Evolutionary conservation across 2,888 invertebrate genomes (phyloP).

Genomic region (Drosophila imparisetae): DNA sequence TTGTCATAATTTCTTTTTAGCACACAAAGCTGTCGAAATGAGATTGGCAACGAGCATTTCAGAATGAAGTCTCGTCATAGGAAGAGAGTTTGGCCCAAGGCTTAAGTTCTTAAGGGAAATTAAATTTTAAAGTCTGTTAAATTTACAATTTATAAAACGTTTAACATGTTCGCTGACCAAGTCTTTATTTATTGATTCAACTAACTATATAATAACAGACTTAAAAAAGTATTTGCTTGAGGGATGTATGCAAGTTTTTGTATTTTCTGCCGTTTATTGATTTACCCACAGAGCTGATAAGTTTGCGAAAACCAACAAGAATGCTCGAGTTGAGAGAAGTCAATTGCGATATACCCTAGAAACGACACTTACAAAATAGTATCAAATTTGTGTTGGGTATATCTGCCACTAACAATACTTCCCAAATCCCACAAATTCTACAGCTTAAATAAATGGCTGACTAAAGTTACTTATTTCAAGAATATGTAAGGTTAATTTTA

Average conservation of each 20-base stretch:
- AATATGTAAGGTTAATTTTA: background rate
- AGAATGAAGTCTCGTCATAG: background rate
- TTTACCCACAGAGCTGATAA: background rate
- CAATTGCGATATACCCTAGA: background rate
- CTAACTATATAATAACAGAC: background rate
- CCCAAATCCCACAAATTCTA: background rate
- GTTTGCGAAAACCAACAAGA: background rate
- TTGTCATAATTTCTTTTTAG: slow-evolving; percentile 70
- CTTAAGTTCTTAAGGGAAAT: background rate
- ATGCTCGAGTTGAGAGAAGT: no score
- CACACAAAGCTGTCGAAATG: slow-evolving; percentile 26
- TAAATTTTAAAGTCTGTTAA: background rate
- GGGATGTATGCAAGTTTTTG: background rate
- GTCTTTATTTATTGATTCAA: background rate
- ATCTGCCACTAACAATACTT: background rate
- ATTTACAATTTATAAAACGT: background rate
- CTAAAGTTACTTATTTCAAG: background rate
- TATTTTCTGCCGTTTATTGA: background rate
- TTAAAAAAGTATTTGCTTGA: background rate
- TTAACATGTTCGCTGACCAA: background rate
- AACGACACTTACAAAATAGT: no score
- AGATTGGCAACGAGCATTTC: background rate
- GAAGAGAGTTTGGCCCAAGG: background rate
- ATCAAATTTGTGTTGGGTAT: background rate
- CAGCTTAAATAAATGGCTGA: background rate